Conservation (phyloP, 1,140 invertebrate genomes). For the Meloidogyne chitwoodi region DNA sequence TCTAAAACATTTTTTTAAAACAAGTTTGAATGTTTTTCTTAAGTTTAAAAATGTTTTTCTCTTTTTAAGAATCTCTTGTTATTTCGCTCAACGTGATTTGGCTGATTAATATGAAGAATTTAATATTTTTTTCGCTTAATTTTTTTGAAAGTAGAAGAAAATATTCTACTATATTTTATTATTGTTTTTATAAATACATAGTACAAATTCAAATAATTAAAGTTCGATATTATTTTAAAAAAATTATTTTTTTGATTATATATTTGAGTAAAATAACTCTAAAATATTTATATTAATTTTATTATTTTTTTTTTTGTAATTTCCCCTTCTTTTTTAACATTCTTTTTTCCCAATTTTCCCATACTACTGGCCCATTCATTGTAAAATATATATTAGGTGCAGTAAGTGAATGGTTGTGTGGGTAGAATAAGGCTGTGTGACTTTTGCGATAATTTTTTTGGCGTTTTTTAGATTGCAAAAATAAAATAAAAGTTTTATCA, state of each 20-base stretch:
- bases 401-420: too few relatives aligned
- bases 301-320: not conserved
- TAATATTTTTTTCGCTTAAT: not conserved
- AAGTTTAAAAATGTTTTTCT: not conserved
- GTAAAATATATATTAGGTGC: too few relatives aligned
- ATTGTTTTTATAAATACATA: not conserved
- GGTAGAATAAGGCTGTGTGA: too few relatives aligned
- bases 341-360: not conserved
- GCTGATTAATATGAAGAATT: conserved; percentile 15
- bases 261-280: not conserved
- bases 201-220: too few relatives aligned
- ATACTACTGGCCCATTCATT: not conserved
- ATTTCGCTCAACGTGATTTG: conserved; percentile 34
- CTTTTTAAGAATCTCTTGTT: conserved; percentile 20
- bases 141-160: not conserved
- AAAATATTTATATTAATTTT: not conserved
- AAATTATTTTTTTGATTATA: too few relatives aligned
- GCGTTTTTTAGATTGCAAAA: too few relatives aligned
- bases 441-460: too few relatives aligned
- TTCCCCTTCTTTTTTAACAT: not conserved
- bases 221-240: too few relatives aligned
- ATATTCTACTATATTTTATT: too few relatives aligned
- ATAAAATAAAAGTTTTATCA: too few relatives aligned
- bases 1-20: too few relatives aligned
- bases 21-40: too few relatives aligned